Evolutionary conservation across 2,797 vertebrate genomes (phyloP).

Genomic region (Lepus townsendii): DNA sequence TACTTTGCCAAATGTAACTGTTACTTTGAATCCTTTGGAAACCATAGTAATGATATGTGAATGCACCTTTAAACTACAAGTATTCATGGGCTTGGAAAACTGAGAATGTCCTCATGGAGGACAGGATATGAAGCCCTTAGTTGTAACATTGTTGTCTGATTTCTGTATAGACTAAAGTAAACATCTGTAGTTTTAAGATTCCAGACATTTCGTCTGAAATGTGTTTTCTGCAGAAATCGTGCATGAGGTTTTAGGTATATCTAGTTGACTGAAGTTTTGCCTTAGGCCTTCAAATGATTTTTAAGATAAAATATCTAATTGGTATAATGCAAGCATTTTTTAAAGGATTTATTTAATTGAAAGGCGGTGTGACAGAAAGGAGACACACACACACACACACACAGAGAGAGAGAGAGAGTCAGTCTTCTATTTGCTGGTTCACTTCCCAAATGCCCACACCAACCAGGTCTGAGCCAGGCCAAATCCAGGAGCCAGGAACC

Average conservation of each 20-base stretch:
- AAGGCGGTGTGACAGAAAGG: no score
- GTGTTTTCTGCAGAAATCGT: neutral
- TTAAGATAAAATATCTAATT: neutral
- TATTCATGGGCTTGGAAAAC: neutral
- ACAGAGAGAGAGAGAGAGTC: no score
- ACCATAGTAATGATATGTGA: neutral
- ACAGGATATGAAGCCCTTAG: neutral
- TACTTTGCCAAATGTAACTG: neutral
- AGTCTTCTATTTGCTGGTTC: no score
- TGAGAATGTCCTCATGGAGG: neutral
- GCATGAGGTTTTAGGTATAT: constrained; percentile 28
- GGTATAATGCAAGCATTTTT: neutral
- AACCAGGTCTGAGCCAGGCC: no score
- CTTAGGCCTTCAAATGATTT: neutral
- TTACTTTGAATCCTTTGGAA: constrained; percentile 6
- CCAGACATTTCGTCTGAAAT: neutral
- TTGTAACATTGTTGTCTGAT: neutral
- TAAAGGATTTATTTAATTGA: no score
- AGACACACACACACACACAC: no score
- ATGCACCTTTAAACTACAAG: neutral
- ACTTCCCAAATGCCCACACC: no score
- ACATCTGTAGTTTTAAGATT: constrained; percentile 11
- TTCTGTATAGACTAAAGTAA: neutral
- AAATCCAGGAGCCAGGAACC: no score
- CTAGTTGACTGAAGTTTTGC: neutral